Percentiles rank a stretch among this genome's conserved stretches.
Conservation (phyloP, 2,113 vertebrate species). For the Actenoides hombroni region DNA sequence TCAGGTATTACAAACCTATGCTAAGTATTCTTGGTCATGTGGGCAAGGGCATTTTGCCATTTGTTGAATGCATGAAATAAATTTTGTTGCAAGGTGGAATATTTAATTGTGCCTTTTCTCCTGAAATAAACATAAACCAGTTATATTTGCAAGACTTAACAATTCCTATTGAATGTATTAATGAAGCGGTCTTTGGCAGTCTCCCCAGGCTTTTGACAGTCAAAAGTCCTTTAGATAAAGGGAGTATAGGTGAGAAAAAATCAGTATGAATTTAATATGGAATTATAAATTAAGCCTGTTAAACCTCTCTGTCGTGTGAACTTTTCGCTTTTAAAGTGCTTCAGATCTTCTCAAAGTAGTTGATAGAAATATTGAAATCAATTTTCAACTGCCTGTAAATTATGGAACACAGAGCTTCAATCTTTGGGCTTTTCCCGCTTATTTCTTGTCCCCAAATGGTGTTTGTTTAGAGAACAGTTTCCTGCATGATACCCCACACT, state of each 20-base stretch:
- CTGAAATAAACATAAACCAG: neutral
- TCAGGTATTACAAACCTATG: neutral
- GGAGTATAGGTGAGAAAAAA: neutral
- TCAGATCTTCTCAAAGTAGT: neutral
- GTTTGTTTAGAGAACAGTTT: neutral
- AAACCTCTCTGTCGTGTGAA: neutral
- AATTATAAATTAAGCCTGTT: slow-evolving; percentile 11
- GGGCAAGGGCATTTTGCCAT: neutral
- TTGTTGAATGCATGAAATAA: neutral
- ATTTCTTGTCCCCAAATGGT: neutral
- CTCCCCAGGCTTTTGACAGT: neutral
- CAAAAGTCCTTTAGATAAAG: slow-evolving; percentile 14
- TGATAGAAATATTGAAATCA: neutral
- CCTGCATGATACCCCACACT: neutral
- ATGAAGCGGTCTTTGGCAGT: neutral
- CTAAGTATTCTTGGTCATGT: neutral
- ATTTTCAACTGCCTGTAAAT: neutral
- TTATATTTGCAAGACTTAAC: neutral
- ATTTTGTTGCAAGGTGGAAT: neutral
- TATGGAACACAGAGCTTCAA: neutral
- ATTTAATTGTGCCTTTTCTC: neutral
- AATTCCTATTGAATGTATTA: neutral
- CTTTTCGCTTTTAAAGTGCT: neutral
- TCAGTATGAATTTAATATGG: neutral
- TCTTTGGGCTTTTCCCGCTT: neutral